These are phyloP conservation scores for Craterocephalus amniculus DNA, from an alignment of 2,797 vertebrate genomes.

Conservation along the genomic window DNA sequence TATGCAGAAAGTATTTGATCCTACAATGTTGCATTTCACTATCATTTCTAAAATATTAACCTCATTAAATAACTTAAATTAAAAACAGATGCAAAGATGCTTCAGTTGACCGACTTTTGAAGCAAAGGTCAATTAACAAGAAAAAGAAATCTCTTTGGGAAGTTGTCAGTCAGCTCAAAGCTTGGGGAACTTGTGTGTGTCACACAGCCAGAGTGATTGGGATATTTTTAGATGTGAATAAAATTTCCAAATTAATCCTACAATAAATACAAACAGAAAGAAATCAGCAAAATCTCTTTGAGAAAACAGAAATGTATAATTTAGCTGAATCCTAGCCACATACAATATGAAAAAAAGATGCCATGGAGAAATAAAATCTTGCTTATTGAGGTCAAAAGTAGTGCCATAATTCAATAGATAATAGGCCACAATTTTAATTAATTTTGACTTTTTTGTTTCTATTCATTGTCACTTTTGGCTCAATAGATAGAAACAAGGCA, in stretches of 20 bases:
- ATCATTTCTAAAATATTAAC: background rate
- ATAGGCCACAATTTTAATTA: background rate
- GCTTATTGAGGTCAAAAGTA: background rate
- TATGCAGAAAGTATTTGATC: too few species aligned
- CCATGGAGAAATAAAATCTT: background rate
- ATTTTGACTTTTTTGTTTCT: background rate
- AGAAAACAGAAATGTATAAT: too few species aligned
- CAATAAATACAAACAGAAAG: background rate
- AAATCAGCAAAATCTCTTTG: background rate
- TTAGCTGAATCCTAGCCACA: too few species aligned
- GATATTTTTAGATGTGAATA: background rate
- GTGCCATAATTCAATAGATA: background rate
- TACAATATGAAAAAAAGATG: background rate
- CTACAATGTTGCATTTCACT: background rate
- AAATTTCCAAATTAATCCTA: background rate
- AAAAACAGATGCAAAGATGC: too few species aligned
- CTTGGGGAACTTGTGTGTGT: background rate
- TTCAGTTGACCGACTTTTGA: too few species aligned
- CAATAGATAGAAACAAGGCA: background rate
- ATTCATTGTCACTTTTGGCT: background rate
- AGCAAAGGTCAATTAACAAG: background rate
- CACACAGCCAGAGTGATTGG: background rate
- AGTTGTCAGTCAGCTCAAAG: background rate
- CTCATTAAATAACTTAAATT: background rate
- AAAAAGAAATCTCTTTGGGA: too few species aligned